Evolutionary conservation across 2,797 vertebrate species (phyloP), one percentile per base, ranked within the genome.

Genomic region (Muraenolepis orangiensis): DNA sequence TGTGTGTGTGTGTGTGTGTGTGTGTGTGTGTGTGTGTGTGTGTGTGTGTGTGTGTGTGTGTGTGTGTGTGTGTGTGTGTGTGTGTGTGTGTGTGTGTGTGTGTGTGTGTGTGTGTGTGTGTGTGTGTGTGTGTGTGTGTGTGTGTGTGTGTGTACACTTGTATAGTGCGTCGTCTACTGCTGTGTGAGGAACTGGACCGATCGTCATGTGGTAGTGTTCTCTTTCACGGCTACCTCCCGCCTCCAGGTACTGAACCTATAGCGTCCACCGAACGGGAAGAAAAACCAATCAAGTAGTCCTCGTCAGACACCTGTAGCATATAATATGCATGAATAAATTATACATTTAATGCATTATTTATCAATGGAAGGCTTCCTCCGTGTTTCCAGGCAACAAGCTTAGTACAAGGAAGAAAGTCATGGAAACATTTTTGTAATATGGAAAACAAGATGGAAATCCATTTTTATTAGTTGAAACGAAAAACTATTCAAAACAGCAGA

Each of bases 181-280:
- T 99, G 3, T 99, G 98, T 89, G 98, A 99, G 88, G 98, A 99
- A 80, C 90, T 99, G 88, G 98, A 99, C 79, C 95, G 97, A 23
- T 99, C 98, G 0, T 98, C 98, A 0, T 99, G 98, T 82, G 98
- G 98, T 78, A 99, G 97, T 2, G 98, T 99, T 79, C 95, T 99
- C 32, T 99, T 99, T 85, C 97, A 99, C 7, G 98, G 98, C 40
- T 99, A 99, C 89, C 90, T 99, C 79, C 98, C 97, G 5, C 96
- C 98, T 36, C 98, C 98, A 93, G 97, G 98, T 99, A 94, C 4
- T 20, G 69, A 70, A 40, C 66, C 11, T 34, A 75, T 61, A 20
- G 20, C 51, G 4, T 26, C n/a, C n/a, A n/a, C 51, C 51, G 10
- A 23, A 61, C 51, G 8, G 20, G 51, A 61, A 0, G 20, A 23